Evolutionary conservation across 2,888 invertebrate genomes (phyloP).

Genomic region (Caenorhabditis doughertyi): DNA sequence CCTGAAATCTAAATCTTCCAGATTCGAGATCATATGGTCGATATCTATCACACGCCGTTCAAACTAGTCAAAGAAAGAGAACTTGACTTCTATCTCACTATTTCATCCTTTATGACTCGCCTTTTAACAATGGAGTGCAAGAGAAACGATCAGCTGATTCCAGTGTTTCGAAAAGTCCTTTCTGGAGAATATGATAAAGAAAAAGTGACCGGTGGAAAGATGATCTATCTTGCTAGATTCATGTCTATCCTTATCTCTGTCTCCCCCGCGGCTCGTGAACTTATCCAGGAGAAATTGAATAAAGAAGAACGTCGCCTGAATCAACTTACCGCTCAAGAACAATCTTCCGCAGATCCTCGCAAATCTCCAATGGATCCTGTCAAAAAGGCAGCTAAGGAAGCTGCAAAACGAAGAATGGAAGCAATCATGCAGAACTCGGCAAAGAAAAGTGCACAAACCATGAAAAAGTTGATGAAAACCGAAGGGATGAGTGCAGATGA

Average conservation of each 20-base stretch:
- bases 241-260: constrained; percentile 52
- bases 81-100: constrained; percentile 10
- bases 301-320: constrained; percentile 9
- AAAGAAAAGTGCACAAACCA: constrained; percentile 62
- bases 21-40: background rate
- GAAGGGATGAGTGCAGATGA: constrained; percentile 75
- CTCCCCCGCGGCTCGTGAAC: constrained; percentile 16
- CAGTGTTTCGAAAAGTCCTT: constrained; percentile 39
- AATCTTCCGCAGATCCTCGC: background rate
- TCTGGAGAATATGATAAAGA: constrained; percentile 40
- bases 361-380: constrained; percentile 23
- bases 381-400: constrained; percentile 46
- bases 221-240: constrained; percentile 65
- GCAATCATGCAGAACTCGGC: constrained; percentile 49
- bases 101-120: constrained; percentile 39
- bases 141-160: constrained; percentile 13
- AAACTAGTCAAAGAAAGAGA: constrained; percentile 17
- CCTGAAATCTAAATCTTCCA: too few relatives aligned
- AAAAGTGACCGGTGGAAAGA: constrained; percentile 56
- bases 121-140: constrained; percentile 28
- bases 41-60: constrained; percentile 51
- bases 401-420: constrained; percentile 43
- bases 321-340: background rate
- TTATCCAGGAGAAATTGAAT: constrained; percentile 44
- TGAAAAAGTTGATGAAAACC: constrained; percentile 73